These are phyloP conservation scores for Mythimna loreyi DNA, from an alignment of 2,888 invertebrate genomes.

Conservation along the genomic window DNA sequence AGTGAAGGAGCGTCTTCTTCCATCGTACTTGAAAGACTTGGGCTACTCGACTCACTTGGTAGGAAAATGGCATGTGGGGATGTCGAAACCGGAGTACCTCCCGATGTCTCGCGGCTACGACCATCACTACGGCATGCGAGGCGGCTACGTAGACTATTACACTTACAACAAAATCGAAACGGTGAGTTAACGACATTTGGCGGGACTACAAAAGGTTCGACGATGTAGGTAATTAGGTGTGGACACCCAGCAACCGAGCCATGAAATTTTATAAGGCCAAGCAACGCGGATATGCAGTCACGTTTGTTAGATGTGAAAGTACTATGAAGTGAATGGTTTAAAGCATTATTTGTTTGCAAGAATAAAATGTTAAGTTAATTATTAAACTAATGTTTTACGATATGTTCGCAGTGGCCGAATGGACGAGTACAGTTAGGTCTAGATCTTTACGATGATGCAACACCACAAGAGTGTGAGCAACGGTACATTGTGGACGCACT, in stretches of 20 bases:
- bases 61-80: constrained; percentile 98
- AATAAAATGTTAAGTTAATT: constrained; percentile 30
- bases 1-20: constrained; percentile 89
- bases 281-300: constrained; percentile 60
- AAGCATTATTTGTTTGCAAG: constrained; percentile 42
- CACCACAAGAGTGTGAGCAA: constrained; percentile 80
- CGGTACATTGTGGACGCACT: constrained; percentile 85
- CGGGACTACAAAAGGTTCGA: constrained; percentile 29
- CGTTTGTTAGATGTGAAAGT: constrained; percentile 60
- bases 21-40: constrained; percentile 91
- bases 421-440: constrained; percentile 80
- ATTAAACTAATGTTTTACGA: constrained; percentile 15
- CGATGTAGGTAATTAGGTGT: constrained; percentile 49
- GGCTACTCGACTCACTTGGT: constrained; percentile 96
- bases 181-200: constrained; percentile 71
- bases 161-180: constrained; percentile 85
- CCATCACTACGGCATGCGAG: constrained; percentile 95
- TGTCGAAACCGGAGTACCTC: constrained; percentile 93
- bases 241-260: constrained; percentile 51
- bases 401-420: constrained; percentile 81
- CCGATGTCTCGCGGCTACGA: constrained; percentile 95
- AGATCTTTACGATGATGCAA: constrained; percentile 81
- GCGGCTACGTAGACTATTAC: constrained; percentile 94
- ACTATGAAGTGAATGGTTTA: constrained; percentile 50
- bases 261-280: constrained; percentile 61